A percentile compares a stretch with the other conserved stretches of the same genome.
Evolutionary conservation across 2,113 vertebrate species (phyloP).

Genomic region (Beaufortia kweichowensis): DNA sequence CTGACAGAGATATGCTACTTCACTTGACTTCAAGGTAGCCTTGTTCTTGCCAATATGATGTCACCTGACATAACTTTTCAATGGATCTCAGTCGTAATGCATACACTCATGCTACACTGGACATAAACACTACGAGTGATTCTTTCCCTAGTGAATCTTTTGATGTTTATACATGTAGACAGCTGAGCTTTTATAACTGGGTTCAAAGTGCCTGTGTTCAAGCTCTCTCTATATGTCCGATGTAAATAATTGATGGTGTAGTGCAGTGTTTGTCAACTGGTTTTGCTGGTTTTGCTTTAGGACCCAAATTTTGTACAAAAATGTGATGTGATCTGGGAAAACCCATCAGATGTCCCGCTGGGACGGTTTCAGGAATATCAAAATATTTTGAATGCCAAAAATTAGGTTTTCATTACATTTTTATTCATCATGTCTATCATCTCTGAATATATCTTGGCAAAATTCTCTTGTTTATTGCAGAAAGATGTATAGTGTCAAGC

Average conservation of each 20-base stretch:
- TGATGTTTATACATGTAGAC: conserved; percentile 19
- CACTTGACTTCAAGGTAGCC: conserved; percentile 31
- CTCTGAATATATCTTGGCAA: too few species aligned
- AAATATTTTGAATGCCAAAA: too few species aligned
- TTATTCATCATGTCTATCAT: too few species aligned
- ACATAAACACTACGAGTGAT: background rate
- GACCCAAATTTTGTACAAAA: too few species aligned
- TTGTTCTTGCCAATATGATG: conserved; percentile 27
- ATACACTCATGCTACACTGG: conserved; percentile 4
- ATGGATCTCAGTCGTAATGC: conserved; percentile 17
- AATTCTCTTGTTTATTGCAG: too few species aligned
- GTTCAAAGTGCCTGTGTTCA: conserved; percentile 32
- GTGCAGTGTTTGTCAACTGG: too few species aligned
- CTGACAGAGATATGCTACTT: conserved; percentile 8
- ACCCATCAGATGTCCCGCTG: too few species aligned
- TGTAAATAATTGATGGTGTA: conserved; percentile 50
- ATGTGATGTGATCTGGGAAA: too few species aligned
- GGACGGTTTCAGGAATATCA: too few species aligned
- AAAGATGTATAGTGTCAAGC: too few species aligned
- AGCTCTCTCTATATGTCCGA: conserved; percentile 25
- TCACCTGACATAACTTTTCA: conserved; percentile 31
- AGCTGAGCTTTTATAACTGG: conserved; percentile 19
- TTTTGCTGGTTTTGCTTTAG: too few species aligned
- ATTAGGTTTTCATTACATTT: too few species aligned
- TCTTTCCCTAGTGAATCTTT: background rate